phyloP scores from a whole-genome alignment of 2,113 vertebrate species.

The Gymnogyps californianus region DNA sequence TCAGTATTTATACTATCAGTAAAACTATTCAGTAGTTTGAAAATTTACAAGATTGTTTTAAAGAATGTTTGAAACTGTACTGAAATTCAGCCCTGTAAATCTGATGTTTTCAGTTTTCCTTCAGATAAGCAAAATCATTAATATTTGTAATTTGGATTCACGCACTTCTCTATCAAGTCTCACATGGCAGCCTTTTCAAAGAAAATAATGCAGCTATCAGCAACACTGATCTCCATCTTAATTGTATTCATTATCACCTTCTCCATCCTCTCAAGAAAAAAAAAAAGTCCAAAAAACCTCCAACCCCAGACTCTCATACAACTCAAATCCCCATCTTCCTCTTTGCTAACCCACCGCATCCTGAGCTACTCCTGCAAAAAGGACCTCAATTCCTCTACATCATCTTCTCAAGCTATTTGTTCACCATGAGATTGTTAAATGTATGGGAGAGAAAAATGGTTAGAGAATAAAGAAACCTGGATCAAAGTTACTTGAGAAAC shows the following conservation, averaged over 20 bases:
- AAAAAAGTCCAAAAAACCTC: not conserved
- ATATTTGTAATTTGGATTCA: not conserved
- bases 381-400: not conserved
- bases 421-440: not conserved
- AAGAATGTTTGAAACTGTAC: not conserved
- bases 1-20: not conserved
- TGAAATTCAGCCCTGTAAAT: not conserved
- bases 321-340: not conserved
- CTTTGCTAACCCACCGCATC: not conserved
- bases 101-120: not conserved
- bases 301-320: not conserved
- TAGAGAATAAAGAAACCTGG: not conserved
- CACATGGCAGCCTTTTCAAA: not conserved
- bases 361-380: rapidly evolving
- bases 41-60: not conserved
- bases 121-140: not conserved
- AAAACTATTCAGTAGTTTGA: not conserved
- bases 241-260: not conserved
- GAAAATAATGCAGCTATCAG: not conserved
- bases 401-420: not conserved
- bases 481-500: not conserved
- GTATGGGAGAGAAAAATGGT: not conserved
- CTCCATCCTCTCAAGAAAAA: not conserved
- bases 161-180: not conserved
- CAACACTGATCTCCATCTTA: not conserved